Percentiles rank a stretch among this genome's conserved stretches.
Conservation (phyloP, 2,888 invertebrate genomes). For the Habrosyne pyritoides region DNA sequence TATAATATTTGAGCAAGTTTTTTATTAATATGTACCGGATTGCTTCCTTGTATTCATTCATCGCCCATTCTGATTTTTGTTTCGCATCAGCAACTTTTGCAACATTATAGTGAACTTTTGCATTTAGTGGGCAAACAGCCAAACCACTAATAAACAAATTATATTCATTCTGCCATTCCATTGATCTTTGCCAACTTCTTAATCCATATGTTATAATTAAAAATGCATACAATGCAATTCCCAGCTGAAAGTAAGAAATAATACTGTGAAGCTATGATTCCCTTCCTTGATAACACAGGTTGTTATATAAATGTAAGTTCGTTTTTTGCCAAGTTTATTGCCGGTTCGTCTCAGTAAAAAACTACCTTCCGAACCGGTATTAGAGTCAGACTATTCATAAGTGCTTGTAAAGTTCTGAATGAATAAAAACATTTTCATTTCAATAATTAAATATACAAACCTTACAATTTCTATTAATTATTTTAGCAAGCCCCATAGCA, state of each 20-base stretch:
- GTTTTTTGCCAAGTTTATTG: too few relatives aligned
- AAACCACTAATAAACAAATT: constrained; percentile 91
- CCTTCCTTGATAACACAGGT: too few relatives aligned
- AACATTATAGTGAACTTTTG: constrained; percentile 96
- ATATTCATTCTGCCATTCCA: constrained; percentile 92
- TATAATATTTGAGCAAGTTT: too few relatives aligned
- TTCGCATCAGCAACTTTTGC: constrained; percentile 93
- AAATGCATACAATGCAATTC: constrained; percentile 34
- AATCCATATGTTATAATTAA: constrained; percentile 50
- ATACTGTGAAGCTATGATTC: too few relatives aligned
- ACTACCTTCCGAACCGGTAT: too few relatives aligned
- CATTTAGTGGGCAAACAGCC: constrained; percentile 95
- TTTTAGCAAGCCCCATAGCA: constrained; percentile 82
- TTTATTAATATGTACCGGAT: constrained; percentile 84
- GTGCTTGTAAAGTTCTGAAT: too few relatives aligned
- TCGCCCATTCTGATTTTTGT: constrained; percentile 87
- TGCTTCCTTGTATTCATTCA: constrained; percentile 90
- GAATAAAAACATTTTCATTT: too few relatives aligned
- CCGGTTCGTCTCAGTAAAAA: too few relatives aligned
- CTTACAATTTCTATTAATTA: constrained; percentile 40
- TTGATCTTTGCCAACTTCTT: constrained; percentile 85
- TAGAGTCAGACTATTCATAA: too few relatives aligned
- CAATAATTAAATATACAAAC: constrained; percentile 39
- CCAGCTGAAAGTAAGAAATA: constrained; percentile 44
- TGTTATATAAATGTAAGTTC: too few relatives aligned